A percentile compares a stretch with the other conserved stretches of the same genome.
These are phyloP conservation scores for Latrodectus elegans DNA, from an alignment of 2,888 invertebrate genomes.

Conservation along the genomic window DNA sequence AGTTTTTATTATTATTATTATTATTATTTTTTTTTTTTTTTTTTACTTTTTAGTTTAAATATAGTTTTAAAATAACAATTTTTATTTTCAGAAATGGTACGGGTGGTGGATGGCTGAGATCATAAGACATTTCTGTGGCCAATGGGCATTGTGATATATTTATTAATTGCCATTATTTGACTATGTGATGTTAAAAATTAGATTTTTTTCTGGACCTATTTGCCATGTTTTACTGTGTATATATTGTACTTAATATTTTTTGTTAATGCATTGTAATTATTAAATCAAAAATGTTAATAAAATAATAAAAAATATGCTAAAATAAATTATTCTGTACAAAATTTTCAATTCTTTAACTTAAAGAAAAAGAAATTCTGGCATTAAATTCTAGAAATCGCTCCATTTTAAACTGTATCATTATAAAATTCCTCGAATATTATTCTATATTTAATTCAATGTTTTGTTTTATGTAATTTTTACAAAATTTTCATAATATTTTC, in stretches of 20 bases:
- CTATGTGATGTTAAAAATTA: slow-evolving; percentile 20
- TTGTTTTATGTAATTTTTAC: too few species aligned
- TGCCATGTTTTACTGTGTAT: neutral
- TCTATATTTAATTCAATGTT: too few species aligned
- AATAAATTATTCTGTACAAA: neutral
- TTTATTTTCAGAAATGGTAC: slow-evolving; percentile 28
- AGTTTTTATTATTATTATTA: too few species aligned
- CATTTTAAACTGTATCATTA: too few species aligned
- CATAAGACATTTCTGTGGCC: slow-evolving; percentile 33
- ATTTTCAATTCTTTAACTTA: too few species aligned
- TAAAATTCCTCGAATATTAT: too few species aligned
- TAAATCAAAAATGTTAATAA: neutral
- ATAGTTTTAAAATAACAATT: neutral
- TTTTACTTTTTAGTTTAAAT: too few species aligned
- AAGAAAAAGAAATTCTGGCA: too few species aligned
- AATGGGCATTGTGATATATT: slow-evolving; percentile 59
- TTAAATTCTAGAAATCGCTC: too few species aligned
- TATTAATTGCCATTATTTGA: slow-evolving; percentile 53
- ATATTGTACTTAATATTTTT: neutral
- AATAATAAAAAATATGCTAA: neutral
- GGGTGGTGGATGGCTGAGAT: slow-evolving; percentile 49
- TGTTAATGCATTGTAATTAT: neutral
- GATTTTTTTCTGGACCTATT: neutral
- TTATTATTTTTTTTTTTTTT: too few species aligned
- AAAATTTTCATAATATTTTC: too few species aligned